Conservation (phyloP, 2,113 vertebrate species). For the Ranitomeya imitator region DNA sequence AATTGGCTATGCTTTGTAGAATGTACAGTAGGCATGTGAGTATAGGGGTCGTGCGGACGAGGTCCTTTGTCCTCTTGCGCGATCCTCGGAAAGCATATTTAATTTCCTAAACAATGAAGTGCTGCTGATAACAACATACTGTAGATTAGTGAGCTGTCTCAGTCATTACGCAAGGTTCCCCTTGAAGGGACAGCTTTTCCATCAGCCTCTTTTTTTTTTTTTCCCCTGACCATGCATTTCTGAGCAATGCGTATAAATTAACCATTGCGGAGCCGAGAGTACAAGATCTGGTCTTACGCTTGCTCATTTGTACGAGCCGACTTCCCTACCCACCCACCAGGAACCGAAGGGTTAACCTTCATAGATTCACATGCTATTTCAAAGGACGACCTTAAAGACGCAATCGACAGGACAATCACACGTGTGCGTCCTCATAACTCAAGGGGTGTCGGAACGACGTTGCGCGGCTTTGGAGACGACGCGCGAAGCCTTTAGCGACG, state of each 20-base stretch:
- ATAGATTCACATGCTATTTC: constrained; percentile 21
- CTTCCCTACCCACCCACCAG: not conserved
- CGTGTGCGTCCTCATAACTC: not conserved
- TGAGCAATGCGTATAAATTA: constrained; percentile 4
- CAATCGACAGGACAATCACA: constrained; percentile 27
- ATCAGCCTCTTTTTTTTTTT: constrained; percentile 13
- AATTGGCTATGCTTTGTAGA: not conserved
- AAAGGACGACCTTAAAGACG: constrained; percentile 20
- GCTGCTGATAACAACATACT: not conserved
- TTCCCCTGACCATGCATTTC: constrained; percentile 36
- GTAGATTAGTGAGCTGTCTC: constrained; percentile 23
- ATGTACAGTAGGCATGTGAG: not conserved
- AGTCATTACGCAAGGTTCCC: constrained; percentile 34
- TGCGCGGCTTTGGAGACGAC: not conserved
- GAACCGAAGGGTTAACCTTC: constrained; percentile 27
- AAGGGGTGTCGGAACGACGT: not conserved
- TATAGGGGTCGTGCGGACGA: not conserved
- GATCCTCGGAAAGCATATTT: not conserved
- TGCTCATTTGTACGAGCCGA: not conserved
- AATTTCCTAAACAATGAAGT: constrained; percentile 33
- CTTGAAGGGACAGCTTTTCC: constrained; percentile 34
- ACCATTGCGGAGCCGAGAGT: not conserved
- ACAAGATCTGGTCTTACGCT: not conserved
- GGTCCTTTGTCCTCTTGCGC: not conserved
- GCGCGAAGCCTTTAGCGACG: not conserved